Base-by-base conservation (phyloP, 1,140 invertebrate species). In the Idris sp. region DNA sequence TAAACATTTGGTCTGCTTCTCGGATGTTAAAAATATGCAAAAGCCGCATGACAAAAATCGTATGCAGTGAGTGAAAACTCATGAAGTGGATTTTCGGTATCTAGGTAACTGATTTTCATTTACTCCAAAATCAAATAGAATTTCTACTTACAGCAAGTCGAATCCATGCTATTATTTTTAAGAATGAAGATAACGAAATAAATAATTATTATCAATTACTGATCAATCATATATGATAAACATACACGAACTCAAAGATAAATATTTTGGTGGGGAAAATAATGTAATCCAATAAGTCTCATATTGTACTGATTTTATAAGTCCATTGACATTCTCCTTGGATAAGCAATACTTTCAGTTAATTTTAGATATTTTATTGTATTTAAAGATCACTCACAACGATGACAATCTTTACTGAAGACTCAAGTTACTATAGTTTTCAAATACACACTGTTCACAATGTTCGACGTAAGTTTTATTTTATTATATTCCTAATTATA, bases 241-340 rank as follows among this genome's bases (percentile, higher is more conserved):
- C 25, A 40, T 38, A 35, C 53, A 38, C 31, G 51, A 54, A 67
- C 31, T 22, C 10, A 5, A 4, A 56, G 51, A 68, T 68, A 68
- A 58, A 43, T 68, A 30, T n/a, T n/a, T 46, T 61, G 54, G 67
- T 61, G 67, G 67, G 67, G 48, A 53, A 1, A 16, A 25, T 33
- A 43, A 40, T 25, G 22, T 46, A 38, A 54, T 54, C 30, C 28
- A 13, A 14, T 30, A 46, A 36, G 31, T 53, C 30, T 16, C 33
- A 18, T 36, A 53, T 41, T 41, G 58, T 48, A 16, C 49, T 19
- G 48, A 62, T 56, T 71, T 58, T 58, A 72, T 72, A 72, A 64
- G 38, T 62, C 49, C 49, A 64, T 62, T 43, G 40, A 59, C 54
- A 51, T 46, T 71, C 18, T 25, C 54, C 25, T 40, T 46, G 14